Evolutionary conservation across 23 tunicate species (phyloP).

Genomic region (Phallusia fumigata): DNA sequence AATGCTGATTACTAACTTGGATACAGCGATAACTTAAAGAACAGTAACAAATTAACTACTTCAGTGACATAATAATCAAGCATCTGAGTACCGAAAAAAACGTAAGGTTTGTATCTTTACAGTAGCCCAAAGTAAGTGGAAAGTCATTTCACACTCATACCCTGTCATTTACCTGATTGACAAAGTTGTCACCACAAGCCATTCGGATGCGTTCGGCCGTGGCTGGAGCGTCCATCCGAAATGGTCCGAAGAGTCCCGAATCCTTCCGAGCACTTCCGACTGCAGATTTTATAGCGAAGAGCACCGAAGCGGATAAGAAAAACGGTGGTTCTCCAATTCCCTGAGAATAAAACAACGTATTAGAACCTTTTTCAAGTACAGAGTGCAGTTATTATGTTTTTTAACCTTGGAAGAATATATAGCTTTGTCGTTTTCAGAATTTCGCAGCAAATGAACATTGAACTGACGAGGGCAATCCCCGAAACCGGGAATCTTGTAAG

Average conservation of each 20-base stretch:
- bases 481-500: conserved; percentile 91
- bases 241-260: conserved; percentile 45
- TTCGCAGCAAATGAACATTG: conserved; percentile 62
- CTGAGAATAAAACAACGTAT: no score
- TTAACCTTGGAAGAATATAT: conserved; percentile 60
- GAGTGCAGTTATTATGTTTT: background rate
- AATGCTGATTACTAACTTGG: no score
- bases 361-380: background rate
- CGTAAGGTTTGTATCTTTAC: no score
- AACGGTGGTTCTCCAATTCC: conserved; percentile 94
- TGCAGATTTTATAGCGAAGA: conserved; percentile 79
- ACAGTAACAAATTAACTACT: background rate
- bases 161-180: conserved; percentile 51
- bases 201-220: conserved; percentile 87
- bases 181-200: conserved; percentile 62
- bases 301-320: conserved; percentile 63
- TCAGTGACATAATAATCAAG: background rate
- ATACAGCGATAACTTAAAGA: no score
- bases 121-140: background rate
- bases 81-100: no score
- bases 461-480: conserved; percentile 78
- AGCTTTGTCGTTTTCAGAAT: conserved; percentile 48
- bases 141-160: background rate
- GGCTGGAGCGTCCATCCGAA: conserved; percentile 75
- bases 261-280: conserved; percentile 50